Percentiles rank a stretch among this genome's conserved stretches.
Evolutionary conservation across 2,888 invertebrate species (phyloP).

Genomic region (Dichetophora obliterata): DNA sequence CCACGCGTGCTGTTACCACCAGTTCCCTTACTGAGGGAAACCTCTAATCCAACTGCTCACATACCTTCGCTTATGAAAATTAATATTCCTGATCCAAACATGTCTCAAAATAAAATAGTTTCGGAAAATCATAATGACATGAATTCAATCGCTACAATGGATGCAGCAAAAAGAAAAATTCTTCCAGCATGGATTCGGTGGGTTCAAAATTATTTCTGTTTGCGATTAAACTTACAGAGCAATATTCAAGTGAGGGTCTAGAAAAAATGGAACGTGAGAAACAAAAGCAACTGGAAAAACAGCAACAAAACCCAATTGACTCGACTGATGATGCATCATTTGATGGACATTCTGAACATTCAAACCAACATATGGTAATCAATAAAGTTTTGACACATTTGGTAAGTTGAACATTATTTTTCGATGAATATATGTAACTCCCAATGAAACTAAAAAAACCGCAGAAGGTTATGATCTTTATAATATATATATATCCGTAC

Average conservation of each 20-base stretch:
- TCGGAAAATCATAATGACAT: constrained; percentile 25
- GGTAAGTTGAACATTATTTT: constrained; percentile 36
- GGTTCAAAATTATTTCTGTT: constrained; percentile 47
- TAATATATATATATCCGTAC: constrained; percentile 11
- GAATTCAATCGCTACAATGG: constrained; percentile 71
- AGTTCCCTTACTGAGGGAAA: constrained; percentile 4
- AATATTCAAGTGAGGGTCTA: constrained; percentile 75
- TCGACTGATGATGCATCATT: constrained; percentile 47
- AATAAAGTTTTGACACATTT: constrained; percentile 43
- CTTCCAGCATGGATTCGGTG: constrained; percentile 98
- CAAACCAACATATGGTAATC: constrained; percentile 41
- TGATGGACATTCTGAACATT: constrained; percentile 41
- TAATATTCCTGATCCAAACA: constrained; percentile 61
- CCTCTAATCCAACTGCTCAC: constrained; percentile 56
- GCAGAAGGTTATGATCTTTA: not conserved
- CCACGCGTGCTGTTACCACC: constrained; percentile 46
- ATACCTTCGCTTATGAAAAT: constrained; percentile 64
- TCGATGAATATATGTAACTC: not conserved
- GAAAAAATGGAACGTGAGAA: constrained; percentile 98
- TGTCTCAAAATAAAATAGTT: constrained; percentile 46
- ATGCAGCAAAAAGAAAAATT: constrained; percentile 88
- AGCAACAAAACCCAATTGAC: constrained; percentile 60
- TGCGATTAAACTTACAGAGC: not conserved
- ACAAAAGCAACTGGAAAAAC: constrained; percentile 85
- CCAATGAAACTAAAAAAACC: not conserved